Conservation (phyloP, 2,113 vertebrate species). For the Oncorhynchus kisutch region DNA sequence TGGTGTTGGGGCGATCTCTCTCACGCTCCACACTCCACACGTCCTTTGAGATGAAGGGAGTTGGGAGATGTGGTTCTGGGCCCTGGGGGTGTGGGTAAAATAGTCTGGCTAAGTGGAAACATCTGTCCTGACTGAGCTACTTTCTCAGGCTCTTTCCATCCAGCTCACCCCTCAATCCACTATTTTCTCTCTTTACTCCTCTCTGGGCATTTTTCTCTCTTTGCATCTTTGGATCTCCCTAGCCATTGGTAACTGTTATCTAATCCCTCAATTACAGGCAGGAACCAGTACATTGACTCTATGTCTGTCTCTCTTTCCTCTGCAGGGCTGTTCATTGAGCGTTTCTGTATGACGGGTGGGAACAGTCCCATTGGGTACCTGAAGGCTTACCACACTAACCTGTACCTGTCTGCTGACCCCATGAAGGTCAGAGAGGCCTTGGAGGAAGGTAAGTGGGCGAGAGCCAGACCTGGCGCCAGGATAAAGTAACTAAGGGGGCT, state of each 20-base stretch:
- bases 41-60: too few species aligned
- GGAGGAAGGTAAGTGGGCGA: slow-evolving; percentile 83
- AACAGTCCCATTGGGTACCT: slow-evolving; percentile 93
- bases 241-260: background rate
- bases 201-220: background rate
- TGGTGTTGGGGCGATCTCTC: too few species aligned
- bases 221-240: background rate
- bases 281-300: background rate
- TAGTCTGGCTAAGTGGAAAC: slow-evolving; percentile 8
- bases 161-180: background rate
- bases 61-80: too few species aligned
- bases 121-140: background rate
- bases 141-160: slow-evolving; percentile 3
- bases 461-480: too few species aligned
- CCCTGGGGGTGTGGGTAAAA: too few species aligned
- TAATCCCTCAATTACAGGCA: background rate
- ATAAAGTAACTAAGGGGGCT: too few species aligned
- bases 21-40: too few species aligned
- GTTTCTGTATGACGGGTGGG: slow-evolving; percentile 95
- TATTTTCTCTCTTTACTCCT: background rate
- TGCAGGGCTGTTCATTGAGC: slow-evolving; percentile 90
- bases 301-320: background rate
- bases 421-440: slow-evolving; percentile 90
- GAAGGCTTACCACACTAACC: slow-evolving; percentile 94
- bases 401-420: slow-evolving; percentile 90